Percentiles rank a stretch among this genome's conserved stretches.
These are phyloP conservation scores for Ommatoiulus sabulosus DNA, from an alignment of 2,888 invertebrate genomes.

Conservation along the genomic window DNA sequence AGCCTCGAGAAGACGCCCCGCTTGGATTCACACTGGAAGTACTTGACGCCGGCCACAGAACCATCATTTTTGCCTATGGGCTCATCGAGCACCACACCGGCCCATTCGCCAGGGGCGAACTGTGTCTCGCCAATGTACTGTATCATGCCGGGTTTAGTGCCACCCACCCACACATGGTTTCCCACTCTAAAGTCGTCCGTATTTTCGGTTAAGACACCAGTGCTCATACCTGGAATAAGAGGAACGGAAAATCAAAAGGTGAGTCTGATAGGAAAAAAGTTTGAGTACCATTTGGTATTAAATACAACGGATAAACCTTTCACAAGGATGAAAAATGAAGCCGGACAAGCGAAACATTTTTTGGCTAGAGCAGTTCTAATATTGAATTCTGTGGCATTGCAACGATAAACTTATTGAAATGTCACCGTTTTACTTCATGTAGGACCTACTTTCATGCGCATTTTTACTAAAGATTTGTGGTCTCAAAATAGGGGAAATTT, in stretches of 20 bases:
- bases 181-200: conserved; percentile 97
- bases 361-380: no score
- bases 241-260: neutral
- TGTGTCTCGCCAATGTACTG: conserved; percentile 95
- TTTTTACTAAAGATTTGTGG: no score
- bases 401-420: no score
- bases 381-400: no score
- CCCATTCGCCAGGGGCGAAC: conserved; percentile 99
- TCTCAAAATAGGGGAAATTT: no score
- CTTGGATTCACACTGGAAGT: conserved; percentile 93
- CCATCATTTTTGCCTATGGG: conserved; percentile 97
- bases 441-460: no score
- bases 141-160: conserved; percentile 90
- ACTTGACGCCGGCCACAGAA: conserved; percentile 89
- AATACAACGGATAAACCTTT: no score
- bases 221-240: neutral
- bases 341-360: no score
- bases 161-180: conserved; percentile 93
- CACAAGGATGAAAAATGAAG: no score
- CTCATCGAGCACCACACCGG: conserved; percentile 95
- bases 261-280: no score
- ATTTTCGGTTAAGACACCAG: conserved; percentile 80
- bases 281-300: no score
- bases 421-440: no score
- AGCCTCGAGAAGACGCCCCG: conserved; percentile 93